phyloP scores from a whole-genome alignment of 2,888 invertebrate genomes.

The Helleia helle region DNA sequence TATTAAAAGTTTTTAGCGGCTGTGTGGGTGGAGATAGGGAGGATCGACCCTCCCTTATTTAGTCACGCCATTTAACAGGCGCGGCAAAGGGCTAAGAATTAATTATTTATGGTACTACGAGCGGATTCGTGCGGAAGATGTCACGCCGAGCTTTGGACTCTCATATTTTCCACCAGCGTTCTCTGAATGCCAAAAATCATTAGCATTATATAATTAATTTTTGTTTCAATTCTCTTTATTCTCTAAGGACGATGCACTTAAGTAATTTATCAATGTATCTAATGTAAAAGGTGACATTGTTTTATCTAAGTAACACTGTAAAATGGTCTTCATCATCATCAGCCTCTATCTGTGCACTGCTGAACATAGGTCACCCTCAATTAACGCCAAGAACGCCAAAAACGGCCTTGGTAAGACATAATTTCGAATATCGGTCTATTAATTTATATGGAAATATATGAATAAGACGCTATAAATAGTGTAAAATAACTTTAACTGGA shows the following conservation, averaged over 20 bases:
- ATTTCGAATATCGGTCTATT: too few relatives aligned
- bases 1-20: constrained; percentile 49
- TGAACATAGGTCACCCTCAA: too few relatives aligned
- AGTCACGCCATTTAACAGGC: constrained; percentile 65
- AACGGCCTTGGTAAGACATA: too few relatives aligned
- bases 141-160: constrained; percentile 28
- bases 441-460: too few relatives aligned
- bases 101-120: constrained; percentile 45
- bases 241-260: neutral
- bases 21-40: constrained; percentile 25
- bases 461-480: too few relatives aligned
- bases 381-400: too few relatives aligned
- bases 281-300: too few relatives aligned
- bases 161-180: constrained; percentile 25
- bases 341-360: too few relatives aligned
- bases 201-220: constrained; percentile 9
- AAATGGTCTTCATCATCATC: too few relatives aligned
- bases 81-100: constrained; percentile 59
- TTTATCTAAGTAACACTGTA: too few relatives aligned
- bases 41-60: constrained; percentile 52
- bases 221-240: neutral
- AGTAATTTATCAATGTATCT: too few relatives aligned
- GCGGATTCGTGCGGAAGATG: constrained; percentile 31
- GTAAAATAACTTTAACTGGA: too few relatives aligned
- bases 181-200: constrained; percentile 19